A percentile compares a stretch with the other conserved stretches of the same genome.
Evolutionary conservation across 2,113 vertebrate species (phyloP).

Genomic region (Sarotherodon lohbergeri): DNA sequence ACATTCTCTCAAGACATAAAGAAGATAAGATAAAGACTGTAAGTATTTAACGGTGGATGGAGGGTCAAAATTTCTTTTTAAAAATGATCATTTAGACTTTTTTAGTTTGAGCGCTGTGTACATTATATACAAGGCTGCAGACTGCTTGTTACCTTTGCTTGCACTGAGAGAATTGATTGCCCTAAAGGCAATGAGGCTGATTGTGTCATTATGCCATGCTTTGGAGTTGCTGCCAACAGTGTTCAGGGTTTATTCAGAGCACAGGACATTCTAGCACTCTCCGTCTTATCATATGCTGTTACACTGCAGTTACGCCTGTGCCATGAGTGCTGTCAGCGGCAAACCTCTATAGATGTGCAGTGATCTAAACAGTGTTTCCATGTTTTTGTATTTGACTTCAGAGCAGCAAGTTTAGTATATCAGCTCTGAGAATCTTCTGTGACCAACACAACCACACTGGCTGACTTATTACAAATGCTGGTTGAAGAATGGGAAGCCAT

Average conservation of each 20-base stretch:
- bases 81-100: background rate
- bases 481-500: background rate
- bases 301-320: background rate
- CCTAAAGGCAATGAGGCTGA: background rate
- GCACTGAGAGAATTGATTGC: background rate
- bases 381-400: background rate
- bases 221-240: background rate
- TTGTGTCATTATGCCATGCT: background rate
- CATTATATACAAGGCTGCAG: background rate
- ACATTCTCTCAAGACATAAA: background rate
- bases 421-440: background rate
- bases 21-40: background rate
- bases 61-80: background rate
- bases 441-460: background rate
- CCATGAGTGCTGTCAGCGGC: background rate
- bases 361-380: background rate
- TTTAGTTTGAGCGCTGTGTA: background rate
- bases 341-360: background rate
- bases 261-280: accelerated
- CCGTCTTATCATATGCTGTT: background rate
- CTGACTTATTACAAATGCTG: background rate
- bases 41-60: background rate
- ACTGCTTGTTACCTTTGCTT: background rate
- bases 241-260: background rate
- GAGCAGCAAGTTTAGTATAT: background rate